These are phyloP conservation scores for Heliconius eleuchia DNA, from an alignment of 1,140 invertebrate species.

Conservation along the genomic window DNA sequence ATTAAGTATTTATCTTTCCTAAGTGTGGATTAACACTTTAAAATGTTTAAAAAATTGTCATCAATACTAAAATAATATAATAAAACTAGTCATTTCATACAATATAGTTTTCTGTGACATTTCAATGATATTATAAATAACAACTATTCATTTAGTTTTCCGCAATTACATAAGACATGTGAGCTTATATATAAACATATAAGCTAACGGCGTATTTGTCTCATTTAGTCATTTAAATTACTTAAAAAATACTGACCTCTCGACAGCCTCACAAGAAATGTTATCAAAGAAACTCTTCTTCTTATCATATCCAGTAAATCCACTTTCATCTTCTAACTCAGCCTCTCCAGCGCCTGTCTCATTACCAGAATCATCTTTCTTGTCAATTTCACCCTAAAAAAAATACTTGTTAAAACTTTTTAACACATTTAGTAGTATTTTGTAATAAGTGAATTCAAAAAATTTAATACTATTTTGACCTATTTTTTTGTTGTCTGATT, in stretches of 20 bases:
- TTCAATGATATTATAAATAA: too few relatives aligned
- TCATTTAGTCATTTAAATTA: background rate
- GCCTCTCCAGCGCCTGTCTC: slow-evolving; percentile 90
- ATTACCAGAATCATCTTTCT: slow-evolving; percentile 92
- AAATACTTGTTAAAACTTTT: background rate
- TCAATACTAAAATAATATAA: too few relatives aligned
- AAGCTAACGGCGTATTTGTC: background rate
- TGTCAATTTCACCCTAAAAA: slow-evolving; percentile 85
- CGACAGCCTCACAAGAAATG: slow-evolving; percentile 98
- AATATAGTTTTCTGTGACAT: too few relatives aligned
- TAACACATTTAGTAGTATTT: background rate
- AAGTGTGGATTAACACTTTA: too few relatives aligned
- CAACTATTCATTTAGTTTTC: too few relatives aligned
- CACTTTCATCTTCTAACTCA: slow-evolving; percentile 87
- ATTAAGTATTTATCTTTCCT: too few relatives aligned
- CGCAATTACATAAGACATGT: too few relatives aligned
- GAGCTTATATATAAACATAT: too few relatives aligned
- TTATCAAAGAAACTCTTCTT: slow-evolving; percentile 99
- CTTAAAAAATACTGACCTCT: slow-evolving; percentile 82
- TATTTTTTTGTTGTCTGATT: too few relatives aligned
- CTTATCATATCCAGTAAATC: slow-evolving; percentile 94
- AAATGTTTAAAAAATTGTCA: too few relatives aligned
- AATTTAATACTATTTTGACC: too few relatives aligned
- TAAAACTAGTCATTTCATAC: too few relatives aligned
- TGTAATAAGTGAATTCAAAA: background rate